A percentile compares a stretch with the other conserved stretches of the same genome.
phyloP scores from a whole-genome alignment of 1,140 invertebrate species.

The Arion vulgaris region DNA sequence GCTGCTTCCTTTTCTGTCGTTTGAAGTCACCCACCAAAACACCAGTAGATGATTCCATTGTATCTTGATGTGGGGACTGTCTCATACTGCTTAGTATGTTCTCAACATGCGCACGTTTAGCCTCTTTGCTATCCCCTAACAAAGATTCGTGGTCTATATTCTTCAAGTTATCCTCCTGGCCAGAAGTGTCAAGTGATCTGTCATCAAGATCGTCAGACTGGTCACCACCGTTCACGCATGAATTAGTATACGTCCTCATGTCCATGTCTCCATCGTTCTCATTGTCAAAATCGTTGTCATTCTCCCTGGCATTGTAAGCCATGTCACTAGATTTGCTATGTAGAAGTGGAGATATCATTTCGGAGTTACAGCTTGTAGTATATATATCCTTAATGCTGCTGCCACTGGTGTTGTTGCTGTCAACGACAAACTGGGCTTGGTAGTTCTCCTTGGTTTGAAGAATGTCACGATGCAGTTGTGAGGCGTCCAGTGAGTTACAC shows the following conservation, averaged over 20 bases:
- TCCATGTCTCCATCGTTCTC: constrained; percentile 56
- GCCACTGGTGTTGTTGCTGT: constrained; percentile 69
- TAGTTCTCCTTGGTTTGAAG: constrained; percentile 71
- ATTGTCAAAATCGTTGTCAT: constrained; percentile 52
- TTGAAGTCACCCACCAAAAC: constrained; percentile 72
- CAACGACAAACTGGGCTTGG: constrained; percentile 48
- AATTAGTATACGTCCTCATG: constrained; percentile 36
- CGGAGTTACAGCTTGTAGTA: constrained; percentile 68
- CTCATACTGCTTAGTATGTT: constrained; percentile 25
- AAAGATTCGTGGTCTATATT: not conserved
- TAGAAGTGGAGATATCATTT: constrained; percentile 46
- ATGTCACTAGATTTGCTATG: constrained; percentile 44
- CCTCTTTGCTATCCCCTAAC: constrained; percentile 24
- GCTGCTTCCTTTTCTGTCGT: constrained; percentile 95
- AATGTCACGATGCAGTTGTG: constrained; percentile 73
- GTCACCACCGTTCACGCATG: constrained; percentile 4
- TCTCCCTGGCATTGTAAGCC: constrained; percentile 45
- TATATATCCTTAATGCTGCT: constrained; percentile 65
- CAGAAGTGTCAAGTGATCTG: constrained; percentile 2
- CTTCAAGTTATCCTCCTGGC: not conserved
- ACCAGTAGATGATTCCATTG: constrained; percentile 22
- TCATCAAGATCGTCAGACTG: constrained; percentile 33
- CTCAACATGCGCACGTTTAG: constrained; percentile 35
- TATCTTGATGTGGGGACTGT: constrained; percentile 19
- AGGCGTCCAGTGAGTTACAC: constrained; percentile 60